Conservation (phyloP, 2,113 vertebrate genomes). For the Fregata magnificens region DNA sequence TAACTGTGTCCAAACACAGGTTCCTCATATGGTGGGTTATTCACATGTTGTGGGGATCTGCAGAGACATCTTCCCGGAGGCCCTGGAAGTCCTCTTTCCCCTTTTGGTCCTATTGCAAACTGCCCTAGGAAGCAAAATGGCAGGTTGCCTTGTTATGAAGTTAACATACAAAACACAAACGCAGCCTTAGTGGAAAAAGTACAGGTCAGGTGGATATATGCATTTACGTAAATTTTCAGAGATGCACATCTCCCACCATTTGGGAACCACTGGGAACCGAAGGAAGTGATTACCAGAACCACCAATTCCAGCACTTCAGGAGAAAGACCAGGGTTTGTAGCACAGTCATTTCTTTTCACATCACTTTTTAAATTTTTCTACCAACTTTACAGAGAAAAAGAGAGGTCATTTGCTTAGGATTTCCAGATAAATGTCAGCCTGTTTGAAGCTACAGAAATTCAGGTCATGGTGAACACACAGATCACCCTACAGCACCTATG, state of each 20-base stretch:
- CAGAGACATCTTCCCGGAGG: constrained; percentile 90
- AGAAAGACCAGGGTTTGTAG: not conserved
- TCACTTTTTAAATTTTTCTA: not conserved
- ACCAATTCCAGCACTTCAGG: not conserved
- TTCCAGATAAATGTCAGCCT: not conserved
- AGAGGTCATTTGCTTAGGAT: not conserved
- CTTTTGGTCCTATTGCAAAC: constrained; percentile 88
- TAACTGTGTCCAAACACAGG: constrained; percentile 73
- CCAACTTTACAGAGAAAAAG: not conserved
- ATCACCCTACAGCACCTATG: not conserved
- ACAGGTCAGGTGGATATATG: not conserved
- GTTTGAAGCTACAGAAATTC: not conserved
- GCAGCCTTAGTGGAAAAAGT: not conserved
- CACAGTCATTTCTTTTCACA: not conserved
- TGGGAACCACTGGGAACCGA: not conserved
- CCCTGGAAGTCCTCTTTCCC: constrained; percentile 88
- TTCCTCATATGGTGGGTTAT: constrained; percentile 79
- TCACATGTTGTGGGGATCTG: constrained; percentile 71
- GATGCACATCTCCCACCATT: not conserved
- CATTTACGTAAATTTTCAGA: not conserved
- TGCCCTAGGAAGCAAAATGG: constrained; percentile 76
- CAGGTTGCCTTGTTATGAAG: not conserved
- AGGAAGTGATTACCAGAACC: not conserved
- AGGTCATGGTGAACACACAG: not conserved
- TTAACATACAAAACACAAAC: not conserved